These are phyloP conservation scores for Cydia fagiglandana DNA, from an alignment of 1,140 invertebrate species.

Conservation along the genomic window DNA sequence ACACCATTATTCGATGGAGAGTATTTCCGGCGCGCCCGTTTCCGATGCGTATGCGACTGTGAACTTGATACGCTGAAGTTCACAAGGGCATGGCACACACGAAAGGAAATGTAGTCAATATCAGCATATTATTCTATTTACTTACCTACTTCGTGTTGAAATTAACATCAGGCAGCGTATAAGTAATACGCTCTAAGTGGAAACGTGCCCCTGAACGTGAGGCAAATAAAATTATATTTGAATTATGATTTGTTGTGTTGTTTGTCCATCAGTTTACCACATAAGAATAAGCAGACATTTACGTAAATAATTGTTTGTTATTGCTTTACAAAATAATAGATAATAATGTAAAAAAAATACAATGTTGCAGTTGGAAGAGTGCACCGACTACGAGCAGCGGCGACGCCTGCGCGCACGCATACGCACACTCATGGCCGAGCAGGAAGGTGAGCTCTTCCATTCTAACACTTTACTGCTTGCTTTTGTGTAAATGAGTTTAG, in stretches of 20 bases:
- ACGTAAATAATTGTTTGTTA: background rate
- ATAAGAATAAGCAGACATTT: constrained; percentile 20
- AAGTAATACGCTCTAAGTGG: background rate
- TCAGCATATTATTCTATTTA: no score
- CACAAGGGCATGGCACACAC: background rate
- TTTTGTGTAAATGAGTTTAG: constrained; percentile 2
- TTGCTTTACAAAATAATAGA: no score
- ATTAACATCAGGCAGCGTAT: no score
- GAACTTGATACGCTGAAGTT: background rate
- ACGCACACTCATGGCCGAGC: constrained; percentile 87
- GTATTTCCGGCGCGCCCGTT: background rate
- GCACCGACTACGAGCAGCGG: constrained; percentile 91
- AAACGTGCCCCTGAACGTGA: background rate
- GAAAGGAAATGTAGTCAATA: background rate
- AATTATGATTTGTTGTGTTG: constrained; percentile 24
- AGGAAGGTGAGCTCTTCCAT: constrained; percentile 82
- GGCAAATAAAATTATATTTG: constrained; percentile 30
- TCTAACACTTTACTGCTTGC: constrained; percentile 12
- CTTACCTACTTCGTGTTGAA: no score
- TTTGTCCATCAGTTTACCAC: constrained; percentile 34
- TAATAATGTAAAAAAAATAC: no score
- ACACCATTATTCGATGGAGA: background rate
- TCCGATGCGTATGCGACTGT: background rate
- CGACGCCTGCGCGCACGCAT: constrained; percentile 89
- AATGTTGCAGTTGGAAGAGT: constrained; percentile 87